These are phyloP conservation scores for Hesperia comma DNA, from an alignment of 2,888 invertebrate species.

Conservation along the genomic window DNA sequence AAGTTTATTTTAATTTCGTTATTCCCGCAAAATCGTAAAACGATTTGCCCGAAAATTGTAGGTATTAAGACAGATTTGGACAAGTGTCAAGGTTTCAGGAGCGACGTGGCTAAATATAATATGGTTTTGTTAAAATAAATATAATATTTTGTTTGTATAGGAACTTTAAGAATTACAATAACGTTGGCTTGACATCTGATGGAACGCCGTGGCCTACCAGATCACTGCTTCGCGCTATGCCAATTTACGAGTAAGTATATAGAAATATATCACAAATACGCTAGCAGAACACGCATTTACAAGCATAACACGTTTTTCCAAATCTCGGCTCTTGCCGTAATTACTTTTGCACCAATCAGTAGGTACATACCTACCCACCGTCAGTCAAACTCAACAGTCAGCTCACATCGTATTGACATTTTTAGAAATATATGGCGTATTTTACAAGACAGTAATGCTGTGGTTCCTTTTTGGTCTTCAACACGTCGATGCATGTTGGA, in stretches of 20 bases:
- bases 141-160: slow-evolving; percentile 5
- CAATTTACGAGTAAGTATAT: slow-evolving; percentile 22
- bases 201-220: slow-evolving; percentile 9
- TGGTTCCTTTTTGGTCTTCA: too few species aligned
- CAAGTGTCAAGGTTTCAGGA: slow-evolving; percentile 50
- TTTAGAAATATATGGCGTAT: too few species aligned
- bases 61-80: slow-evolving; percentile 45
- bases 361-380: too few species aligned
- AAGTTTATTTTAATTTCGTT: not conserved
- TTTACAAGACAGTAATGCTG: too few species aligned
- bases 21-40: not conserved
- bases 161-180: not conserved
- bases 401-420: too few species aligned
- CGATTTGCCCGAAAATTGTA: not conserved
- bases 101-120: slow-evolving; percentile 9
- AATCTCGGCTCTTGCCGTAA: too few species aligned
- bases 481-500: too few species aligned
- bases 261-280: slow-evolving; percentile 1
- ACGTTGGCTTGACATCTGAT: slow-evolving; percentile 11
- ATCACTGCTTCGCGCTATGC: slow-evolving; percentile 1
- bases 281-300: not conserved
- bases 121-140: too few species aligned
- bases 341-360: too few species aligned
- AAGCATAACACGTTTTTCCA: not conserved
- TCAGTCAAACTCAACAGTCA: too few species aligned